Evolutionary conservation across 1,140 invertebrate species (phyloP).

Genomic region (Drosophila cardini): DNA sequence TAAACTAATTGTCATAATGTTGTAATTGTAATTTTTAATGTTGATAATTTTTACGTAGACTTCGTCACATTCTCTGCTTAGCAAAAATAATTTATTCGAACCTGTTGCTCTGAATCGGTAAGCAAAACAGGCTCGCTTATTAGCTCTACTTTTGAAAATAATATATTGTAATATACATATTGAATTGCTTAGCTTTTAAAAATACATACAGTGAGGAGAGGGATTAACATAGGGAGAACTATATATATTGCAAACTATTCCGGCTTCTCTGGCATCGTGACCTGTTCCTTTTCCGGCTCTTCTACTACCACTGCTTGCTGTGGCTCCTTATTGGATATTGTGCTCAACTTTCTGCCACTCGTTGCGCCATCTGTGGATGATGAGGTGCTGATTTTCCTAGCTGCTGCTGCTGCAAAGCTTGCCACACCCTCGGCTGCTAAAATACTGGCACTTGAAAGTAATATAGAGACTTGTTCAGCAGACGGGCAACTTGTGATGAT

Average conservation of each 20-base stretch:
- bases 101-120: slow-evolving; percentile 11
- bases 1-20: slow-evolving; percentile 45
- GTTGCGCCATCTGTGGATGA: slow-evolving; percentile 61
- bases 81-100: slow-evolving; percentile 67
- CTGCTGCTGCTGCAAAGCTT: slow-evolving; percentile 71
- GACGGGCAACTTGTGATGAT: slow-evolving; percentile 94
- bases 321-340: slow-evolving; percentile 54
- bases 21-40: slow-evolving; percentile 59
- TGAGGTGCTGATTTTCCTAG: slow-evolving; percentile 74
- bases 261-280: slow-evolving; percentile 4
- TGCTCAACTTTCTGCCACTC: slow-evolving; percentile 57
- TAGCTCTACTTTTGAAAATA: slow-evolving; percentile 62
- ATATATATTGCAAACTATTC: slow-evolving; percentile 59
- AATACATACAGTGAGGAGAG: slow-evolving; percentile 8
- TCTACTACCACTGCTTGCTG: slow-evolving; percentile 14
- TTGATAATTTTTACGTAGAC: slow-evolving; percentile 76
- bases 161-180: slow-evolving; percentile 55
- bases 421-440: slow-evolving; percentile 84
- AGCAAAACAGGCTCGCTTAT: slow-evolving; percentile 23
- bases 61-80: slow-evolving; percentile 79
- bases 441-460: slow-evolving; percentile 91
- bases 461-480: slow-evolving; percentile 95
- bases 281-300: slow-evolving; percentile 14
- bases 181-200: slow-evolving; percentile 39
- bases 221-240: slow-evolving; percentile 10